Base-by-base conservation (phyloP, 2,888 invertebrate genomes). In the Zaprionus obscuricornis region DNA sequence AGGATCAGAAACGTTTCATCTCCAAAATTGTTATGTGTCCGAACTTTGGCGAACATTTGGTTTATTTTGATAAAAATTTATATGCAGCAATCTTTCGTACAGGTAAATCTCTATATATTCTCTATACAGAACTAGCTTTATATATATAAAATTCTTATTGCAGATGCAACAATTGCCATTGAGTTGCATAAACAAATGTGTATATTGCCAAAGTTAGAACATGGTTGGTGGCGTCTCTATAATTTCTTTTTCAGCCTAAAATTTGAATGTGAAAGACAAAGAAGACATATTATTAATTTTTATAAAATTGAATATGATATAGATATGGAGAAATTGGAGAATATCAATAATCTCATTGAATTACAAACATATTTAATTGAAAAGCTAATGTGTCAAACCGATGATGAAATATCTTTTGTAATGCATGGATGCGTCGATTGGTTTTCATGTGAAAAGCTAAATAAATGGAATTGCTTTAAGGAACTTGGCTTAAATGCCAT, bases 201-300 rank as follows among this genome's bases (percentile, higher is more conserved):
- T 17, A 22, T 37, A 20, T 37, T 65, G 33, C 66, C 66, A 0
- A 57, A 16, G 22, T 22, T 6, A 4, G 66, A 70, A 4, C 76
- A 76, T 43, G 69, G 73, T 8, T 86, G 78, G 76, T 58, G 84
- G 43, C 66, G 67, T 27, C 66, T 74, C 5, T 58, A 71, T 34
- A 42, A 60, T 0, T 59, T 74, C 16, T 78, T 78, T n/a, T 56
- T 56, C 14, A 31, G 45, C 10, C 6, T 56, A 7, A 59, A 67
- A 17, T 51, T 65, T 2, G 66, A 74, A 43, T 49, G 46, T 1
- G 10, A 33, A 2, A 27, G 7, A 20, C 43, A 34, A 20, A 11
- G 22, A 37, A 56, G 36, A 43, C 37, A 18, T 4, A 68, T 50
- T 4, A 20, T 39, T 1, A 60, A 45, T 33, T 74, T 55, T 54